Evolutionary conservation across 2,888 invertebrate species (phyloP).

Genomic region (Endotricha flammealis): DNA sequence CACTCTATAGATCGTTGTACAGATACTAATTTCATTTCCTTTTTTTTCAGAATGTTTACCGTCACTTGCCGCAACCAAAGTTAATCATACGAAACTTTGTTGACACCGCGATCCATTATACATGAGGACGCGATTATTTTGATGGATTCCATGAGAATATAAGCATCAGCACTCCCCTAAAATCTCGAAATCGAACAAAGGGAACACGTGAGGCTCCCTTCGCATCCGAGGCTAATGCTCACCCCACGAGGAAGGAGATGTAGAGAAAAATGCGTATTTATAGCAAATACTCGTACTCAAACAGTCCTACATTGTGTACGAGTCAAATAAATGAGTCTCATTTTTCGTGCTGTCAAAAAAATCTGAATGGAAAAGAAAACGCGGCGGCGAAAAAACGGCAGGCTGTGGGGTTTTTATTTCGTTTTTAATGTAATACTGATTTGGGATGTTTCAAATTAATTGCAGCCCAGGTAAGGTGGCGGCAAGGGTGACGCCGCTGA

Average conservation of each 20-base stretch:
- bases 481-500: constrained; percentile 72
- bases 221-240: constrained; percentile 67
- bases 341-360: constrained; percentile 79
- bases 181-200: constrained; percentile 75
- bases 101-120: constrained; percentile 68
- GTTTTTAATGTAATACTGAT: constrained; percentile 78
- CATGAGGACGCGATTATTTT: constrained; percentile 71
- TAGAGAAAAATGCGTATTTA: constrained; percentile 78
- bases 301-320: constrained; percentile 79
- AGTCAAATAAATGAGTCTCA: constrained; percentile 78
- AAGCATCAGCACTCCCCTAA: constrained; percentile 73
- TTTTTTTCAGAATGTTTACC: constrained; percentile 8
- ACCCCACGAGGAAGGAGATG: constrained; percentile 75
- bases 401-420: constrained; percentile 68
- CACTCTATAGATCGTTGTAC: not conserved
- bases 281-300: constrained; percentile 80
- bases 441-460: constrained; percentile 78
- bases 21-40: not conserved
- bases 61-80: constrained; percentile 25
- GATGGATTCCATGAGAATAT: constrained; percentile 72
- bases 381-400: constrained; percentile 69
- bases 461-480: constrained; percentile 60
- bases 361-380: constrained; percentile 78
- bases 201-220: constrained; percentile 73
- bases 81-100: constrained; percentile 58